Evolutionary conservation across 1,140 invertebrate genomes (phyloP), one percentile per base, ranked within the genome.

Genomic region (Atta cephalotes): DNA sequence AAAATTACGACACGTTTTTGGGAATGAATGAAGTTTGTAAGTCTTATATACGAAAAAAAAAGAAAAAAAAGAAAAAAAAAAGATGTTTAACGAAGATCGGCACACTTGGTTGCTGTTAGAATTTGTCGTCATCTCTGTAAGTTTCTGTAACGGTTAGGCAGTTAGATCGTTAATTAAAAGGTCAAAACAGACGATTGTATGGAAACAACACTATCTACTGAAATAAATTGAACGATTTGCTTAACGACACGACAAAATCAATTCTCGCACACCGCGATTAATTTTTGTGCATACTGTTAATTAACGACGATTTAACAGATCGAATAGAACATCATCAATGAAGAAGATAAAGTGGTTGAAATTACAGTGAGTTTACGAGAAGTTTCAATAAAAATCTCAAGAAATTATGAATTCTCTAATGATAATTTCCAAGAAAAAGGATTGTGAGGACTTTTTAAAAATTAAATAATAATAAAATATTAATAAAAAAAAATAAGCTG

Each of bases 61-160:
- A 31, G 6, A 53, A 25, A 74, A 77, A n/a, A n/a, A n/a, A n/a
- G 9, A 65, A 79, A 56, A 45, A 31, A 31, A 53, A 25, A 74
- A 77, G 53, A 56, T 31, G 3, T 53, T 65, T 28, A 35, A 81
- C 39, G 31, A 80, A 58, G 21, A 53, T 90, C 49, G 45, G 65
- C 62, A 88, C 87, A 89, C 78, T 87, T 25, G 84, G 88, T 89
- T 87, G 89, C 88, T 90, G 89, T 92, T 91, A 92, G 28, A 51
- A 63, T 21, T 82, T 68, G 85, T 68, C 77, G 68, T 84, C 62
- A 87, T 45, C 79, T 79, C 18, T 77, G 21, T 79, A 60, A 85
- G 66, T 86, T 86, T 87, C 88, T 89, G 86, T 39, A 87, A 91
- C 70, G 86, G 80, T 65, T 85, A 65, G 82, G 72, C 62, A 65